Percentiles rank a stretch among this genome's conserved stretches.
Evolutionary conservation across 2,797 vertebrate genomes (phyloP).

Genomic region (Cossypha caffra): DNA sequence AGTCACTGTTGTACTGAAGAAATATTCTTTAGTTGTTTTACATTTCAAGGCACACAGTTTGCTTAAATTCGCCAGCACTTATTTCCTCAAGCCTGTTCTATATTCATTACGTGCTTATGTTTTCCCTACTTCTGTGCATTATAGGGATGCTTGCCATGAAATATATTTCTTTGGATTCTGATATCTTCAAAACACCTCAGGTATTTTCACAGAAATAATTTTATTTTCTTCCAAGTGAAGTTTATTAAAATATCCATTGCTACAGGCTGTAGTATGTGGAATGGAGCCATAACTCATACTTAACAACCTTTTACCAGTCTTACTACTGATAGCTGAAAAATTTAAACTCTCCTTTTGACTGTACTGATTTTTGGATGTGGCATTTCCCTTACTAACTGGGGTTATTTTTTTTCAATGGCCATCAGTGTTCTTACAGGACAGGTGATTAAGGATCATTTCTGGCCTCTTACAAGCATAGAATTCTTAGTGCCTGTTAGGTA

Average conservation of each 20-base stretch:
- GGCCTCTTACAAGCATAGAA: not conserved
- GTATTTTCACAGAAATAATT: slow-evolving; percentile 41
- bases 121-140: not conserved
- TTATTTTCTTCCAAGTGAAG: slow-evolving; percentile 49
- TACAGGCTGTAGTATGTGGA: not conserved
- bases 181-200: slow-evolving; percentile 48
- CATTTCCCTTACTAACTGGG: not conserved
- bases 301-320: slow-evolving; percentile 27
- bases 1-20: not conserved
- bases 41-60: not conserved
- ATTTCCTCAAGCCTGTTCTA: slow-evolving; percentile 7
- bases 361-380: not conserved
- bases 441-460: not conserved
- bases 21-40: slow-evolving; percentile 6
- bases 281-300: slow-evolving; percentile 22
- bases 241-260: slow-evolving; percentile 52
- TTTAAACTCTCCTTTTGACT: not conserved
- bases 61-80: slow-evolving; percentile 2
- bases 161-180: slow-evolving; percentile 13
- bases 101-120: slow-evolving; percentile 10
- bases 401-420: not conserved
- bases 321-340: not conserved
- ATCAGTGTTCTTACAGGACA: not conserved
- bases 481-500: not conserved
- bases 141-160: not conserved